Conservation (phyloP, 2,113 vertebrate genomes). For the Psittacula cyanocephala region DNA sequence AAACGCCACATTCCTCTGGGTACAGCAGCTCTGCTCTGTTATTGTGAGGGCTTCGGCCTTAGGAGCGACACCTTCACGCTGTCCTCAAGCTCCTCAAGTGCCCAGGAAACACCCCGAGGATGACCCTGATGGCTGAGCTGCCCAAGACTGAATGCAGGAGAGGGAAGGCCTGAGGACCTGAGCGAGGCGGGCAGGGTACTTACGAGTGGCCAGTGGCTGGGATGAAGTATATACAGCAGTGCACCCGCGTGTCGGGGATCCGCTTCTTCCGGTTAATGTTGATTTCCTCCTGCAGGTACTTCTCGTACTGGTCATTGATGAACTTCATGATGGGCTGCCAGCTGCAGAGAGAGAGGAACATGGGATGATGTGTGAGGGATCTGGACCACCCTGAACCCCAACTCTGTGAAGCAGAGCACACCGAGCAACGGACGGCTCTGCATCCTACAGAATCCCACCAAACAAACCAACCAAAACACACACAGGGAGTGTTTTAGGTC, state of each 20-base stretch:
- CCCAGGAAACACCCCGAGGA: background rate
- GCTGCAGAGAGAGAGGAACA: slow-evolving; percentile 59
- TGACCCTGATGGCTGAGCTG: background rate
- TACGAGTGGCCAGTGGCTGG: slow-evolving; percentile 96
- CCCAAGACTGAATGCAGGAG: fast-evolving
- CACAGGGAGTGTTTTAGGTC: background rate
- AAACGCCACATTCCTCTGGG: fast-evolving
- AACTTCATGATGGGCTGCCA: slow-evolving; percentile 99
- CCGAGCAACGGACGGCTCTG: fast-evolving
- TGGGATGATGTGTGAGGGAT: fast-evolving
- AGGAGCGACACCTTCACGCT: background rate
- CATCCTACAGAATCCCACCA: background rate
- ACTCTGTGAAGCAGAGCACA: background rate
- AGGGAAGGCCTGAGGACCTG: background rate
- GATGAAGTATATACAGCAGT: slow-evolving; percentile 99
- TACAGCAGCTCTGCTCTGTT: background rate
- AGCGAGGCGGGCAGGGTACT: background rate
- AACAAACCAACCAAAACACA: background rate
- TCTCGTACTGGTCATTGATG: slow-evolving; percentile 97
- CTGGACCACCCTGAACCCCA: background rate
- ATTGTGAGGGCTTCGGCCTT: background rate
- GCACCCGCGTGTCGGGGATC: slow-evolving; percentile 93
- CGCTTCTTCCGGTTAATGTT: slow-evolving; percentile 94
- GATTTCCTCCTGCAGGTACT: slow-evolving; percentile 95
- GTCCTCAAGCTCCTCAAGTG: background rate